Base-by-base conservation (phyloP, 2,888 invertebrate species). In the Anoncus sp. region DNA sequence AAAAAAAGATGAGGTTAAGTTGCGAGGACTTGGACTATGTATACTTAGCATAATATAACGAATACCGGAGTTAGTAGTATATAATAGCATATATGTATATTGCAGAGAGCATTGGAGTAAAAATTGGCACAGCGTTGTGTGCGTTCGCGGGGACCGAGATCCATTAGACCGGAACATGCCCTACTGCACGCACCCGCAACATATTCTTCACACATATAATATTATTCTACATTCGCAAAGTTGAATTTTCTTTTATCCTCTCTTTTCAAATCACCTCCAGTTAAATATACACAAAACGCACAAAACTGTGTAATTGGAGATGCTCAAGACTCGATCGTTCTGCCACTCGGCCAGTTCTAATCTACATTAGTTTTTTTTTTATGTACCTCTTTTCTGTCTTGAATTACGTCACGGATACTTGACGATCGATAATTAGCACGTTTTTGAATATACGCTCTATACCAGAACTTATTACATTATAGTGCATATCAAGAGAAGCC, bases 91-190 rank as follows among this genome's bases (percentile, higher is more conserved):
- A 22, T 14, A 22, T n/a, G n/a, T 57, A 35, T 35, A 60, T 27
- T 16, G 77, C 51, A 47, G 40, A 65, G 49, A 78, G 55, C 62
- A 66, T 53, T 55, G 70, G 49, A 35, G 66, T 62, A 81, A 81
- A 79, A 81, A 81, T 81, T 75, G 67, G 75, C 75, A 79, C 75
- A 72, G 38, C 45, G 47, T 40, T 55, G 60, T 66, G 65, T 71
- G 51, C 51, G 60, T 55, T 31, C 18, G 66, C 60, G 73, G 77
- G 78, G 71, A 82, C 51, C 65, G 70, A 74, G 77, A 76, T 80
- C 82, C 85, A 86, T 85, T 85, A 86, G 83, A 82, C 83, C 82
- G 84, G 83, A 85, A 86, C 85, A 83, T 82, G 77, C 79, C 81
- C 80, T 76, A 80, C 77, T 80, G 75, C 79, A 62, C 57, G 66